Percentiles rank a stretch among this genome's conserved stretches.
Conservation (phyloP, 2,888 invertebrate genomes). For the Troides aeacus region DNA sequence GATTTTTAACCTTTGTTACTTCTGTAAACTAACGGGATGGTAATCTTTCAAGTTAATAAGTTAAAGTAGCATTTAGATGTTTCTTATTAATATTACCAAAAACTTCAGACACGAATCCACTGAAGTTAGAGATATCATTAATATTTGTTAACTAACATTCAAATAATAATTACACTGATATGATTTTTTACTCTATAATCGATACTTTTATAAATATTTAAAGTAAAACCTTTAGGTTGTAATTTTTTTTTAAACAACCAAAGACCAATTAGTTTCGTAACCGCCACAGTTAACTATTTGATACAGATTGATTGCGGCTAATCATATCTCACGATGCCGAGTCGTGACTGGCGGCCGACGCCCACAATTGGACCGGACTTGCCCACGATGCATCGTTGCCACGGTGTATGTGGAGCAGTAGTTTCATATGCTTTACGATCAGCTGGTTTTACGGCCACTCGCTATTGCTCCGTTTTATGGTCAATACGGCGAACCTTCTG, state of each 20-base stretch:
- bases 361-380: slow-evolving; percentile 20
- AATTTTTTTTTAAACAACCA: neutral
- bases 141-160: no score
- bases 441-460: slow-evolving; percentile 1
- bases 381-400: slow-evolving; percentile 6
- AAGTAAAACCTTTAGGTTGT: no score
- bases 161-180: no score
- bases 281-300: slow-evolving; percentile 6
- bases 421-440: slow-evolving; percentile 3
- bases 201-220: no score
- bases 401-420: neutral
- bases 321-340: slow-evolving; percentile 17
- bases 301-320: slow-evolving; percentile 20
- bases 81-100: no score
- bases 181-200: no score
- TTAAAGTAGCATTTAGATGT: no score
- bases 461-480: slow-evolving; percentile 10
- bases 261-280: slow-evolving; percentile 1
- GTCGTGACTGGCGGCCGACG: slow-evolving; percentile 20
- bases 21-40: no score
- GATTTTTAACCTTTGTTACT: no score
- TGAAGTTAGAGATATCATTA: no score
- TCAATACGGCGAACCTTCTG: slow-evolving; percentile 12
- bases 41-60: no score
- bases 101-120: no score